phyloP scores from a whole-genome alignment of 2,113 vertebrate species.

The Campylorhamphus procurvoides region DNA sequence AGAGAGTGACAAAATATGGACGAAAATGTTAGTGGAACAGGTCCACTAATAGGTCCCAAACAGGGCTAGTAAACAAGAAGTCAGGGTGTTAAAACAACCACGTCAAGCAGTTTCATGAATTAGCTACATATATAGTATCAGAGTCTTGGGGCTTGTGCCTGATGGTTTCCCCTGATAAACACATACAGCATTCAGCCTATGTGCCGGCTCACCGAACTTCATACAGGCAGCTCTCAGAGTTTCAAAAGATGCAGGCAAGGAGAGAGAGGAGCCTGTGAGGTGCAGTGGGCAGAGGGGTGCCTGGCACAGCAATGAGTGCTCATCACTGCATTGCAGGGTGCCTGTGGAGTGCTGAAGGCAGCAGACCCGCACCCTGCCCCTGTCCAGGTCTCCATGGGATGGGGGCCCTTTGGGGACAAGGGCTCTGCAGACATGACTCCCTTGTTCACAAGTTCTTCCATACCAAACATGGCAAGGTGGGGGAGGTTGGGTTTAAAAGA shows the following conservation, averaged over 20 bases:
- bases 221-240: neutral
- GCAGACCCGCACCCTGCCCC: neutral
- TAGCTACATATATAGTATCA: neutral
- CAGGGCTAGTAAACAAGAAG: neutral
- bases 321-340: accelerated
- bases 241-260: neutral
- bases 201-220: neutral
- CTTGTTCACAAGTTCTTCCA: neutral
- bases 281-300: neutral
- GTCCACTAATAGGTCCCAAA: neutral
- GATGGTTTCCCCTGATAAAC: neutral
- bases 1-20: neutral
- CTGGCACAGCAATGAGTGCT: accelerated
- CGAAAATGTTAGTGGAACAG: neutral
- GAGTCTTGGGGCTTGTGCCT: neutral
- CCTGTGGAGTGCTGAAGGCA: neutral
- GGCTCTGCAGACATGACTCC: neutral
- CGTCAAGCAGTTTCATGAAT: neutral
- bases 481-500: accelerated
- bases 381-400: accelerated
- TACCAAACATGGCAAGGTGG: accelerated
- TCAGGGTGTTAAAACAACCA: neutral
- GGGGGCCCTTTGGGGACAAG: accelerated
- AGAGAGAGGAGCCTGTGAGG: neutral
- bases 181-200: neutral